Evolutionary conservation across 2,113 vertebrate species (phyloP).

Genomic region (Stegastes partitus): DNA sequence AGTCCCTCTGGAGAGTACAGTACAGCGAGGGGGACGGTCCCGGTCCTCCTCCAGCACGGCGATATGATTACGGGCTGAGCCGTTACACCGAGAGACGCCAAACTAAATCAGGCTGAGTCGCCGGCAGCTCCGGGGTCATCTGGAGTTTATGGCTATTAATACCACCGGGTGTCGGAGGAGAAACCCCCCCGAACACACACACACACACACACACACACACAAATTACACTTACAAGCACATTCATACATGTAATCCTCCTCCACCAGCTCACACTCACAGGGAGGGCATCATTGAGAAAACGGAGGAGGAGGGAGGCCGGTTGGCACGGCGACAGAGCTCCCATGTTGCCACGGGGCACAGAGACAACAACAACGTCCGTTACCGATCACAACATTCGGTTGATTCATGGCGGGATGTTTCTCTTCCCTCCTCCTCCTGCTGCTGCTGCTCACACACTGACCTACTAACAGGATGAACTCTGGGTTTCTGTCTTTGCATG

Average conservation of each 20-base stretch:
- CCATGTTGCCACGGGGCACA: slow-evolving; percentile 58
- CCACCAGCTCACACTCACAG: background rate
- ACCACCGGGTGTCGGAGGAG: slow-evolving; percentile 27
- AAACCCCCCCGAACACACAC: slow-evolving; percentile 3
- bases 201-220: slow-evolving; percentile 12
- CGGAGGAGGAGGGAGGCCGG: slow-evolving; percentile 19
- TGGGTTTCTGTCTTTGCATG: too few relatives aligned
- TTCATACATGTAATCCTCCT: slow-evolving; percentile 29
- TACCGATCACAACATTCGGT: slow-evolving; percentile 65
- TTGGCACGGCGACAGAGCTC: slow-evolving; percentile 13
- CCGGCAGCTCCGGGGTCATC: slow-evolving; percentile 62
- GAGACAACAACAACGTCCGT: slow-evolving; percentile 48
- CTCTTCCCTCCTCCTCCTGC: background rate
- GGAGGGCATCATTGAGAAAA: slow-evolving; percentile 33
- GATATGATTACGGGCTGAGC: slow-evolving; percentile 55
- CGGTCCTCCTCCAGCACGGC: slow-evolving; percentile 24
- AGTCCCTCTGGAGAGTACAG: slow-evolving; percentile 39
- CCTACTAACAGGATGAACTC: slow-evolving; percentile 51
- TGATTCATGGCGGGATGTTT: slow-evolving; percentile 47
- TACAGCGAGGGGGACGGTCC: slow-evolving; percentile 18
- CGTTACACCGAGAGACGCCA: slow-evolving; percentile 47
- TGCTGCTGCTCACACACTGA: slow-evolving; percentile 71
- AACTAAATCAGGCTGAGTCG: slow-evolving; percentile 65
- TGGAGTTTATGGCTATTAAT: slow-evolving; percentile 76
- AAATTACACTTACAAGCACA: background rate